A percentile compares a stretch with the other conserved stretches of the same genome.
phyloP scores from a whole-genome alignment of 1,140 invertebrate species.

The Trigoniulus corallinus region DNA sequence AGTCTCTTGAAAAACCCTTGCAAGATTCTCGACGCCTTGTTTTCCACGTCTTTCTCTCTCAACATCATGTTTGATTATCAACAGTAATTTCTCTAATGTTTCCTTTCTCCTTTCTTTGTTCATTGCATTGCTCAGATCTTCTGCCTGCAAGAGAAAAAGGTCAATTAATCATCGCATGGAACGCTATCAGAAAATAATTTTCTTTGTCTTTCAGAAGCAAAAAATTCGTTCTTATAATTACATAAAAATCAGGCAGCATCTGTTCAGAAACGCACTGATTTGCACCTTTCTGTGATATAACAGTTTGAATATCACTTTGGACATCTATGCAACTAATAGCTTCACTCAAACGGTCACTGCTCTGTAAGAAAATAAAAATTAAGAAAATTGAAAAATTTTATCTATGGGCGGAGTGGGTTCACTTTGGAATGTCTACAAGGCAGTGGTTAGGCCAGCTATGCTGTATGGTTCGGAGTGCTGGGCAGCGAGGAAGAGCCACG shows the following conservation, averaged over 20 bases:
- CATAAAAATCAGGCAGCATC: conserved; percentile 76
- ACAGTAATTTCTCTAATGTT: conserved; percentile 54
- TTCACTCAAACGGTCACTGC: conserved; percentile 44
- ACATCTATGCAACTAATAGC: conserved; percentile 53
- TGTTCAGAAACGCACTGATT: conserved; percentile 49
- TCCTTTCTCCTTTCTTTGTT: conserved; percentile 72
- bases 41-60: conserved; percentile 69
- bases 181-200: too few species aligned
- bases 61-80: conserved; percentile 64
- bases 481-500: too few species aligned
- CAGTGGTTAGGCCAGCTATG: too few species aligned
- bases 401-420: too few species aligned
- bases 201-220: too few species aligned
- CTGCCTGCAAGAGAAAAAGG: conserved; percentile 48
- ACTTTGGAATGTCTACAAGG: too few species aligned
- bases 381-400: too few species aligned
- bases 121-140: conserved; percentile 83
- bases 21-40: conserved; percentile 70
- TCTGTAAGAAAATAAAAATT: conserved; percentile 30
- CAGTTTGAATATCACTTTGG: conserved; percentile 48
- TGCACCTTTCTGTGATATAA: conserved; percentile 41
- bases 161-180: too few species aligned
- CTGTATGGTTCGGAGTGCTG: too few species aligned
- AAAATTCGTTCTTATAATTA: too few species aligned
- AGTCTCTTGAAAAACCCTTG: conserved; percentile 76